Evolutionary conservation across 2,113 vertebrate genomes (phyloP).

Genomic region (Murina feae): DNA sequence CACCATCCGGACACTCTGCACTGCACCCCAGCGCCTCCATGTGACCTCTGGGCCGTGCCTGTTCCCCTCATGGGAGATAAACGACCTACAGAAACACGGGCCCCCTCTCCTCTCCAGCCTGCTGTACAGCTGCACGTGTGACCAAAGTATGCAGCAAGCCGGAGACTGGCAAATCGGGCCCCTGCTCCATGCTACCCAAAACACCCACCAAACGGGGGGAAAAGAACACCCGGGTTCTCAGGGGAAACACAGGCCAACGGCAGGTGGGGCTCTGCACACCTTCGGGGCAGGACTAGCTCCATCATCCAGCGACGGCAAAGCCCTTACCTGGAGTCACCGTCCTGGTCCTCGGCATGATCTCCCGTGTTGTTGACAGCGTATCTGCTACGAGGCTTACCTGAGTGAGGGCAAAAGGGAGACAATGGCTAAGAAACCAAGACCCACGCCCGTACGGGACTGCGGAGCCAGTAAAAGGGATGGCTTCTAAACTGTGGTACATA

Average conservation of each 20-base stretch:
- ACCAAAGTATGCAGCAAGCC: not conserved
- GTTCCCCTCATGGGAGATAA: not conserved
- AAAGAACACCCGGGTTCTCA: not conserved
- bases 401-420: slow-evolving; percentile 52
- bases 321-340: slow-evolving; percentile 94
- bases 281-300: not conserved
- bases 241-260: not conserved
- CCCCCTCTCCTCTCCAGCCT: not conserved
- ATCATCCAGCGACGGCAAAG: not conserved
- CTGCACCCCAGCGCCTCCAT: not conserved
- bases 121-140: not conserved
- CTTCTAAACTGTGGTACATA: not conserved
- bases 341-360: slow-evolving; percentile 90
- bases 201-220: not conserved
- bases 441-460: not conserved
- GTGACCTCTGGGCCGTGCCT: not conserved
- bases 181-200: not conserved
- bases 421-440: not conserved
- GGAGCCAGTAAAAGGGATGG: not conserved
- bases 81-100: not conserved
- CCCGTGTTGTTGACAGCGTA: slow-evolving; percentile 90
- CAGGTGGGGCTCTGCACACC: not conserved
- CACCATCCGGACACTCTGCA: not conserved
- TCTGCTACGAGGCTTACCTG: slow-evolving; percentile 92
- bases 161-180: not conserved